Conservation (phyloP, 2,888 invertebrate species). For the Leptodirus hochenwartii region DNA sequence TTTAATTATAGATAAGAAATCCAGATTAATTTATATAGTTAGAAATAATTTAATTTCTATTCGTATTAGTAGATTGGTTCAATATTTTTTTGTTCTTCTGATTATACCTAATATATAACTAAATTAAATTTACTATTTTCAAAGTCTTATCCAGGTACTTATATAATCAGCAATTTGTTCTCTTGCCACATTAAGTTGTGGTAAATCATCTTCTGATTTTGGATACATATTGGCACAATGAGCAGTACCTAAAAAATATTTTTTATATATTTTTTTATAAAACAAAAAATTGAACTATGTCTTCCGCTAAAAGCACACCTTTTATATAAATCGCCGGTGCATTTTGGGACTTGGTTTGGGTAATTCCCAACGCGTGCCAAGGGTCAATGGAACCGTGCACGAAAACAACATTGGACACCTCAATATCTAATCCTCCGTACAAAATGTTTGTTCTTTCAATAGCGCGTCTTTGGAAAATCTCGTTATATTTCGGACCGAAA, state of each 20-base stretch:
- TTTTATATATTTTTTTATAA: background rate
- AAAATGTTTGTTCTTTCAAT: conserved; percentile 55
- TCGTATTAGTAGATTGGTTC: too few species aligned
- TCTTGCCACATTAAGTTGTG: conserved; percentile 49
- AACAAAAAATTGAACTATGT: conserved; percentile 2
- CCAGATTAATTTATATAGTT: too few species aligned
- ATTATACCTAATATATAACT: too few species aligned
- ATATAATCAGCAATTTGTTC: conserved; percentile 39
- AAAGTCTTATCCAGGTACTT: conserved; percentile 33
- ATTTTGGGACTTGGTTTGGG: conserved; percentile 31
- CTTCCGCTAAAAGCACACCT: conserved; percentile 29
- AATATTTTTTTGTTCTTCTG: too few species aligned
- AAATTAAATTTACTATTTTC: conserved; percentile 9
- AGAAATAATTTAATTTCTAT: too few species aligned
- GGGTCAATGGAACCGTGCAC: conserved; percentile 83
- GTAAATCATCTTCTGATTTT: conserved; percentile 41
- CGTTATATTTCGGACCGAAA: conserved; percentile 55
- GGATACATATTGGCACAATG: conserved; percentile 94
- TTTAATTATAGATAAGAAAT: too few species aligned
- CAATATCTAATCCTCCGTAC: conserved; percentile 58
- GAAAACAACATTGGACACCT: conserved; percentile 56
- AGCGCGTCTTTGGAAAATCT: conserved; percentile 37
- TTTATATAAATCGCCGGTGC: conserved; percentile 57
- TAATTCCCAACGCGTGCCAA: conserved; percentile 68
- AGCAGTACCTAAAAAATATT: conserved; percentile 53